These are phyloP conservation scores for Linepithema humile DNA, from an alignment of 1,140 invertebrate species.

Conservation along the genomic window DNA sequence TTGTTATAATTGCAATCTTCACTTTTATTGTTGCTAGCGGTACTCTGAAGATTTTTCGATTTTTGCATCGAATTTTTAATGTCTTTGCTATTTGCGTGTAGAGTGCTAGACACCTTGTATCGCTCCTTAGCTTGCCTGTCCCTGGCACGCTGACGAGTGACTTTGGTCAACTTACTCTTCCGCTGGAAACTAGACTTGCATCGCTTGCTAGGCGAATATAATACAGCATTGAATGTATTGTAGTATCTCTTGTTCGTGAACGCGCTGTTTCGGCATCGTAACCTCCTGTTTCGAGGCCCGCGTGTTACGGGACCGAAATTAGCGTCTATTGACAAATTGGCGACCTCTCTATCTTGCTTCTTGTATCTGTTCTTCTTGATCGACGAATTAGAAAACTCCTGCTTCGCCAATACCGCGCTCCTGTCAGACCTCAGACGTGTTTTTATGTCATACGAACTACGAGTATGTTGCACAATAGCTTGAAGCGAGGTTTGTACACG, in stretches of 20 bases:
- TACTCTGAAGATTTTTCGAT: constrained; percentile 27
- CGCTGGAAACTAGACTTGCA: constrained; percentile 28
- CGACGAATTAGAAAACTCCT: constrained; percentile 31
- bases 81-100: constrained; percentile 10
- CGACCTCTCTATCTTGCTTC: constrained; percentile 76
- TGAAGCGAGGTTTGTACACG: constrained; percentile 14
- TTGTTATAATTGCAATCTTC: constrained; percentile 1
- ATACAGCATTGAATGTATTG: constrained; percentile 22
- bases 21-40: neutral
- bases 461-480: constrained; percentile 12
- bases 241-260: constrained; percentile 17
- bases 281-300: constrained; percentile 71
- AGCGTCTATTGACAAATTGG: constrained; percentile 78
- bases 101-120: constrained; percentile 7
- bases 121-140: neutral
- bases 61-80: neutral
- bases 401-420: neutral
- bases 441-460: constrained; percentile 27
- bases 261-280: constrained; percentile 61
- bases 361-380: constrained; percentile 67
- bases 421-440: constrained; percentile 41
- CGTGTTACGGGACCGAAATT: constrained; percentile 74
- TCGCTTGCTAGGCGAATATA: constrained; percentile 19
- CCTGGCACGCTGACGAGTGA: constrained; percentile 22
- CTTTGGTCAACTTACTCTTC: constrained; percentile 48